phyloP scores from a whole-genome alignment of 30 jellyfish, hydroid and myxozoan genomes.

The Hydractinia echinata region DNA sequence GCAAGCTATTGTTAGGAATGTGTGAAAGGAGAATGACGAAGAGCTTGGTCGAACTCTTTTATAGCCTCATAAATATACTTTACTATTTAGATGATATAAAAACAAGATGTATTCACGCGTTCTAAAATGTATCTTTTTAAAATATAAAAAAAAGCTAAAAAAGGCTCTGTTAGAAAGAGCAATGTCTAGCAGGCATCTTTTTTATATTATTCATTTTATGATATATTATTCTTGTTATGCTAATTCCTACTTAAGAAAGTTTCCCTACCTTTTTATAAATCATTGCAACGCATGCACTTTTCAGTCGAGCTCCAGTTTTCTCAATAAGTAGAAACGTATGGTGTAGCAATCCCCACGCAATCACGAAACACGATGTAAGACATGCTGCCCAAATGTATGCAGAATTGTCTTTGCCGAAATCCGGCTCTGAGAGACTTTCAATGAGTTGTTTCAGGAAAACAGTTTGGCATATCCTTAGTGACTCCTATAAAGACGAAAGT shows the following conservation, averaged over 20 bases:
- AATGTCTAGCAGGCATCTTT: no score
- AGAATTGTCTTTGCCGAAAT: constrained; percentile 5
- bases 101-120: no score
- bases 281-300: constrained; percentile 41
- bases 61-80: no score
- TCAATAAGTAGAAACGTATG: constrained; percentile 22
- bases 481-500: constrained; percentile 19
- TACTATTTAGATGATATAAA: no score
- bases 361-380: background rate
- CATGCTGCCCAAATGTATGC: constrained; percentile 44
- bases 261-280: constrained; percentile 47
- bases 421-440: constrained; percentile 24
- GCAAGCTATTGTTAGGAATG: no score
- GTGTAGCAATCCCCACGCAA: constrained; percentile 24
- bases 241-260: background rate
- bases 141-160: no score
- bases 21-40: no score
- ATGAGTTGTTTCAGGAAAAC: constrained; percentile 32
- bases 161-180: no score
- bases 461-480: constrained; percentile 14
- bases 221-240: no score
- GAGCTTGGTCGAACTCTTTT: no score
- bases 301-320: constrained; percentile 36
- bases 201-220: no score
- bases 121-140: no score